Conservation (phyloP, 1,140 invertebrate genomes). For the Probaryconus sp. region DNA sequence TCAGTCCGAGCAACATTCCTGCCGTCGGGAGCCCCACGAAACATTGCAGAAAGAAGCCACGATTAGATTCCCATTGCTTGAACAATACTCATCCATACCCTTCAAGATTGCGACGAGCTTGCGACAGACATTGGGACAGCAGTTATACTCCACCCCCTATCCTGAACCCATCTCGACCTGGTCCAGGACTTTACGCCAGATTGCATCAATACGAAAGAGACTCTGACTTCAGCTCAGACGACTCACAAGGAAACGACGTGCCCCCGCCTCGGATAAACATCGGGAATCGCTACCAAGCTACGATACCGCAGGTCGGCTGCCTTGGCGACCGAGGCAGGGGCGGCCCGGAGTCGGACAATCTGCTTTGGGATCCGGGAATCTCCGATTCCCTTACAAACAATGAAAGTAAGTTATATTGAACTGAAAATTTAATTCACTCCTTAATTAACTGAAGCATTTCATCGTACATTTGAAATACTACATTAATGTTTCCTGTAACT, state of each 20-base stretch:
- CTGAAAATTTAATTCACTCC: too few species aligned
- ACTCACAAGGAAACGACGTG: constrained; percentile 76
- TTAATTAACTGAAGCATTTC: too few species aligned
- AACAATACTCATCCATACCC: constrained; percentile 79
- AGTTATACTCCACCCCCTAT: constrained; percentile 95
- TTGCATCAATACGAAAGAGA: constrained; percentile 75
- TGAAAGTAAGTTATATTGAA: constrained; percentile 84
- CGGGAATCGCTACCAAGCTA: constrained; percentile 92
- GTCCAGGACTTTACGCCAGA: constrained; percentile 89
- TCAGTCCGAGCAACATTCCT: constrained; percentile 85
- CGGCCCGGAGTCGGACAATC: constrained; percentile 81
- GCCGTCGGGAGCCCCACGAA: constrained; percentile 81
- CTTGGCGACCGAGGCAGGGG: constrained; percentile 76
- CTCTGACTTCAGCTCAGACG: constrained; percentile 75
- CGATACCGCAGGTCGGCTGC: constrained; percentile 82
- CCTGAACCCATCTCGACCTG: constrained; percentile 91
- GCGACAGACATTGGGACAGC: constrained; percentile 80
- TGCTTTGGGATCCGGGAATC: constrained; percentile 92
- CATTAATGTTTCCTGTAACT: too few species aligned
- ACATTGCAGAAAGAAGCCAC: constrained; percentile 81
- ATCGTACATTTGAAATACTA: too few species aligned
- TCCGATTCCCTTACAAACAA: constrained; percentile 84
- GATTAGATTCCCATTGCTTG: constrained; percentile 80
- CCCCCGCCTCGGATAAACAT: constrained; percentile 89
- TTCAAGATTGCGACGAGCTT: constrained; percentile 80